phyloP scores from a whole-genome alignment of 2,888 invertebrate species.

The Aporophyla nigra region DNA sequence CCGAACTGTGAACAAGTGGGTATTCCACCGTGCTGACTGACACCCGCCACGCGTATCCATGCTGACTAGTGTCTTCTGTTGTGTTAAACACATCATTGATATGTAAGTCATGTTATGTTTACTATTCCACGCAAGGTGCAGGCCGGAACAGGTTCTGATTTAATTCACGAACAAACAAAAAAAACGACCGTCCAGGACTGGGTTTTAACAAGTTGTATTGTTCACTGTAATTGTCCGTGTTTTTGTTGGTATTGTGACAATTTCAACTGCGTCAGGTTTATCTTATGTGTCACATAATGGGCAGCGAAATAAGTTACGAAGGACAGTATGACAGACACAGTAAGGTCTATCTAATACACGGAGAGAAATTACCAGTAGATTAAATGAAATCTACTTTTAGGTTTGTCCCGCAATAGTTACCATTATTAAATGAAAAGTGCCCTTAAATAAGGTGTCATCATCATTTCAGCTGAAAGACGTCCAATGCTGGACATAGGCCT shows the following conservation, averaged over 20 bases:
- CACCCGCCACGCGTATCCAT: not conserved
- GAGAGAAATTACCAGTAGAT: not conserved
- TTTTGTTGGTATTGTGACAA: not conserved
- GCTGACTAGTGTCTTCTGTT: not conserved
- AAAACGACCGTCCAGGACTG: constrained; percentile 1
- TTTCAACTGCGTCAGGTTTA: not conserved
- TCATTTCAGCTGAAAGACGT: too few species aligned
- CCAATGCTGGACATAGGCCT: too few species aligned
- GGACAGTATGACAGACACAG: too few species aligned
- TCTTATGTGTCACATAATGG: not conserved
- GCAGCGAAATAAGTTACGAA: not conserved
- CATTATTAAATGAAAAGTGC: not conserved
- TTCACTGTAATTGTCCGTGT: not conserved
- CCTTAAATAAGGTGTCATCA: too few species aligned
- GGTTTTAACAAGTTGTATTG: constrained; percentile 26
- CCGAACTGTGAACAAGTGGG: constrained; percentile 54
- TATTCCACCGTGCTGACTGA: constrained; percentile 26
- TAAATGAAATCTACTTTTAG: not conserved
- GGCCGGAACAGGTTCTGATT: not conserved
- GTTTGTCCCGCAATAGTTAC: not conserved
- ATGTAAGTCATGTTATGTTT: constrained; percentile 13
- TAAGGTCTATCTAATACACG: not conserved
- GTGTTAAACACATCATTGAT: not conserved
- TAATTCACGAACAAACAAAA: constrained; percentile 3
- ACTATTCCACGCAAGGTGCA: constrained; percentile 13